A percentile compares a stretch with the other conserved stretches of the same genome.
phyloP scores from a whole-genome alignment of 2,113 vertebrate species.

The Papio anubis region DNA sequence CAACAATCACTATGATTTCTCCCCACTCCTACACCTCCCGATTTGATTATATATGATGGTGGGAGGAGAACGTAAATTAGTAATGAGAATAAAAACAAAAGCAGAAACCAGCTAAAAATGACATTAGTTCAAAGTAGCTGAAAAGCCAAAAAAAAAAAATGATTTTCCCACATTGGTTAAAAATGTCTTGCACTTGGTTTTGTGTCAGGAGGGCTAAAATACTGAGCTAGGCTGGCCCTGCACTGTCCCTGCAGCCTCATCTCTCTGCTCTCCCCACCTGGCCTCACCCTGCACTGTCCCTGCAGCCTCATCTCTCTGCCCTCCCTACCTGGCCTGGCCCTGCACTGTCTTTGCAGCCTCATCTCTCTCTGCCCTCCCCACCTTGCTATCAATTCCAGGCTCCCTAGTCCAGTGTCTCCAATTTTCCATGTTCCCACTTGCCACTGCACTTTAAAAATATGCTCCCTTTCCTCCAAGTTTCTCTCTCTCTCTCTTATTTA shows the following conservation, averaged over 20 bases:
- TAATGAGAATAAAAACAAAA: neutral
- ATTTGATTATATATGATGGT: neutral
- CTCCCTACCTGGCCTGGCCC: neutral
- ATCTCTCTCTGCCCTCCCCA: neutral
- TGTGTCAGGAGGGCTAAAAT: neutral
- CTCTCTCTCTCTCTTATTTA: too few species aligned
- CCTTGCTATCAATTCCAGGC: neutral
- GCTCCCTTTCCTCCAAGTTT: neutral
- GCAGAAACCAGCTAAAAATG: neutral
- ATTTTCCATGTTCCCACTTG: neutral
- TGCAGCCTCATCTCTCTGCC: neutral
- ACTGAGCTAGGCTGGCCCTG: neutral
- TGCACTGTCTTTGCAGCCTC: neutral
- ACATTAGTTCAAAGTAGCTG: neutral
- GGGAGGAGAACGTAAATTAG: neutral
- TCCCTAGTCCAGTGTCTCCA: neutral
- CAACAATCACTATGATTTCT: neutral
- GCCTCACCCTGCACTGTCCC: neutral
- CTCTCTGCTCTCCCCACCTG: neutral
- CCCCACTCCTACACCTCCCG: neutral
- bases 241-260: neutral
- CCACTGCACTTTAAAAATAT: neutral
- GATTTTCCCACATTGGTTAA: neutral
- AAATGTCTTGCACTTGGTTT: neutral
- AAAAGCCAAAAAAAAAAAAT: neutral